Evolutionary conservation across 2,113 vertebrate genomes (phyloP), one percentile per base, ranked within the genome.

Genomic region (Gymnocephalus cernua): DNA sequence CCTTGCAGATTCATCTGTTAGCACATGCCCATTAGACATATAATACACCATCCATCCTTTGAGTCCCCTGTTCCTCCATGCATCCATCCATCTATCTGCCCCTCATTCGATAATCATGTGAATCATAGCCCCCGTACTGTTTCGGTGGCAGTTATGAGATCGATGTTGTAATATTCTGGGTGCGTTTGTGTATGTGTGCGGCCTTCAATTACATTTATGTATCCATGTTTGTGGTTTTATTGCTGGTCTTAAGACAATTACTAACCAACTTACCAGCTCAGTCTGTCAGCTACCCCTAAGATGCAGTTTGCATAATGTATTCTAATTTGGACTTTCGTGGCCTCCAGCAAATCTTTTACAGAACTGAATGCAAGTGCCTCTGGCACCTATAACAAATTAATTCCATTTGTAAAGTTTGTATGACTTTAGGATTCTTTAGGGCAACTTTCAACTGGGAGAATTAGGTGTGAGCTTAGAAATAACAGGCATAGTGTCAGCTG

Each of bases 161-260:
- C 44, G 19, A 91, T 89, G 84, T 35, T 59, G 50, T 56, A 89
- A 89, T 91, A 90, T 84, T 89, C 58, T 0, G 29, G 9, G 21
- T 59, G 67, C 73, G 14, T 79, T 53, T 63, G 29, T 68, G 23
- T 61, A 5, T 10, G 19, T 47, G 45, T 5, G 44, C 23, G 2
- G 50, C 16, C 56, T 16, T 82, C 74, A 27, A 41, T 82, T 84
- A 77, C 35, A 41, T 66, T 72, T 54, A 74, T 72, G 69, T 8
- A 50, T 72, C 59, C 54, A 32, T 86, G 82, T 79, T 85, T 80
- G 44, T 80, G 74, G 41, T 66, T 54, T 61, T n/a, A 19, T 84
- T 68, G 64, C 58, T 59, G 45, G 56, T 71, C 12, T 12, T 73
- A 29, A 86, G 77, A 86, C 32, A 88, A 83, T 86, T 82, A 81